A percentile compares a stretch with the other conserved stretches of the same genome.
Evolutionary conservation across 2,888 invertebrate species (phyloP).

Genomic region (Tachystola acroxantha): DNA sequence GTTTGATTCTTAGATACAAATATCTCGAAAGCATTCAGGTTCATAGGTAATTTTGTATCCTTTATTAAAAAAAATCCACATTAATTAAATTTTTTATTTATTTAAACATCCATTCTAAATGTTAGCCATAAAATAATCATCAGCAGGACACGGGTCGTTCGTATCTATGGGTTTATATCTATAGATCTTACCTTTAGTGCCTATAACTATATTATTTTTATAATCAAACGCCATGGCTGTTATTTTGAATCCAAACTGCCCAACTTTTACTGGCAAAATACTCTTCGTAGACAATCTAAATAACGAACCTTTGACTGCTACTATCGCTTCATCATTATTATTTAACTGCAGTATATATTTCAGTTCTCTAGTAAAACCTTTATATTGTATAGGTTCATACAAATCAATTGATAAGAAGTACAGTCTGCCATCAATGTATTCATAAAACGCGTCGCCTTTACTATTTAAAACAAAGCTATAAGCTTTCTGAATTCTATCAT

Average conservation of each 20-base stretch:
- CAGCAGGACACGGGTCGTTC: slow-evolving; percentile 59
- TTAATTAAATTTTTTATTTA: too few species aligned
- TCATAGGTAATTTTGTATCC: too few species aligned
- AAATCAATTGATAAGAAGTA: slow-evolving; percentile 58
- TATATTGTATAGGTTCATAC: slow-evolving; percentile 63
- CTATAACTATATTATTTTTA: slow-evolving; percentile 60
- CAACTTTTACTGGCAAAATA: slow-evolving; percentile 58
- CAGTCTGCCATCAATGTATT: slow-evolving; percentile 60
- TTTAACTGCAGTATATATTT: slow-evolving; percentile 59
- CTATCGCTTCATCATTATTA: slow-evolving; percentile 57
- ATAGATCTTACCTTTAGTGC: slow-evolving; percentile 68
- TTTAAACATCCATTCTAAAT: too few species aligned
- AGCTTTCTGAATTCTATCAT: slow-evolving; percentile 59
- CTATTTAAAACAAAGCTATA: slow-evolving; percentile 59
- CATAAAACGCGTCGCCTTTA: slow-evolving; percentile 61
- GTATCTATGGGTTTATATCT: slow-evolving; percentile 56
- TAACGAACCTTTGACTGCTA: slow-evolving; percentile 61
- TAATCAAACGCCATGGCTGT: slow-evolving; percentile 59
- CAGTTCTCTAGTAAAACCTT: slow-evolving; percentile 62
- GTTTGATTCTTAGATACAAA: too few species aligned
- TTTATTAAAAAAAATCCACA: too few species aligned
- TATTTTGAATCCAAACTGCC: slow-evolving; percentile 60
- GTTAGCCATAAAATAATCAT: slow-evolving; percentile 65
- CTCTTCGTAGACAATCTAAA: slow-evolving; percentile 49
- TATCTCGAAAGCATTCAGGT: too few species aligned